Evolutionary conservation across 2,888 invertebrate species (phyloP).

Genomic region (Sthenelais limicola): DNA sequence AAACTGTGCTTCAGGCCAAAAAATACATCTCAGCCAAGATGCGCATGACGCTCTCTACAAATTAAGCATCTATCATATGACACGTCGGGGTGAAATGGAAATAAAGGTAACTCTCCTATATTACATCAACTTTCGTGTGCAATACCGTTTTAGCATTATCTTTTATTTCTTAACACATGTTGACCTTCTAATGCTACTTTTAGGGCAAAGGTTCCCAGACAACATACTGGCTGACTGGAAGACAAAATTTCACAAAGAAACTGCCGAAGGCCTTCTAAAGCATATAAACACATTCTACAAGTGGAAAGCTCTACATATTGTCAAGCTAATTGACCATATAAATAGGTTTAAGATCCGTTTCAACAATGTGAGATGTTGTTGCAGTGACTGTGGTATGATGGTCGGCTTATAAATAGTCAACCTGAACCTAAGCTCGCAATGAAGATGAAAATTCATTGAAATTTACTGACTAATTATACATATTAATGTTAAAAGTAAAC

Average conservation of each 20-base stretch:
- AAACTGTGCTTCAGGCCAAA: constrained; percentile 12
- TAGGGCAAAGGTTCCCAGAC: constrained; percentile 47
- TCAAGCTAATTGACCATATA: too few relatives aligned
- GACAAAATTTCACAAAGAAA: constrained; percentile 37
- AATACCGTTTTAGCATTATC: not conserved
- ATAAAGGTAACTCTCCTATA: constrained; percentile 27
- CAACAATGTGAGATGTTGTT: too few relatives aligned
- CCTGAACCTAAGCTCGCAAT: too few relatives aligned
- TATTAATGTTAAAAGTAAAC: too few relatives aligned
- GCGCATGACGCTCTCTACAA: constrained; percentile 11
- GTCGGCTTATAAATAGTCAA: too few relatives aligned
- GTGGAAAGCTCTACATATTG: too few relatives aligned
- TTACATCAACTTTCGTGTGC: not conserved
- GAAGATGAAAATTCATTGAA: too few relatives aligned
- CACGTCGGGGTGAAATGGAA: constrained; percentile 32
- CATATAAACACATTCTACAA: not conserved
- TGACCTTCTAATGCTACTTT: constrained; percentile 2
- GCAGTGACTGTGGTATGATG: too few relatives aligned
- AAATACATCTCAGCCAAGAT: constrained; percentile 31
- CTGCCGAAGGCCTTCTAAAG: constrained; percentile 6
- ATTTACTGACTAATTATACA: too few relatives aligned
- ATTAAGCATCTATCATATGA: constrained; percentile 8
- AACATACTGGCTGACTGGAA: constrained; percentile 46
- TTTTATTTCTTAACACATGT: not conserved
- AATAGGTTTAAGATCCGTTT: too few relatives aligned